Percentiles rank a stretch among this genome's conserved stretches.
phyloP scores from a whole-genome alignment of 2,113 vertebrate species.

The Neofelis nebulosa region DNA sequence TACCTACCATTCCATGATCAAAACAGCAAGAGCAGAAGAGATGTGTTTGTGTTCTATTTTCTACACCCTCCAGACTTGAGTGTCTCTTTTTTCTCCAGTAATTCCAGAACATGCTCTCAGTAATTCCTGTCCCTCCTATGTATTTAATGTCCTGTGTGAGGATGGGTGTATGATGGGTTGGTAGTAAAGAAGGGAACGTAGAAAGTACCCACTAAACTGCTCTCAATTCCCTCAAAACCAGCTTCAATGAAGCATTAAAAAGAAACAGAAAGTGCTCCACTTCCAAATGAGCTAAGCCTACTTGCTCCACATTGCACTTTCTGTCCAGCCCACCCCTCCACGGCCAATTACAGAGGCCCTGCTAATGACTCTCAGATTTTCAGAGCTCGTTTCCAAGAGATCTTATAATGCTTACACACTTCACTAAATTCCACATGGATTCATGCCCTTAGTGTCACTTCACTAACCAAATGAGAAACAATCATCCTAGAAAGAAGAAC shows the following conservation, averaged over 20 bases:
- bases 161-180: not conserved
- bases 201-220: not conserved
- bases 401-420: not conserved
- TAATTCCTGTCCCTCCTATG: not conserved
- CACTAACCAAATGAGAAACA: slow-evolving; percentile 31
- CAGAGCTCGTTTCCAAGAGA: slow-evolving; percentile 21
- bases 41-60: not conserved
- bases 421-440: not conserved
- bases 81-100: not conserved
- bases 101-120: not conserved
- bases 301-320: not conserved
- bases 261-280: not conserved
- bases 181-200: not conserved
- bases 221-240: not conserved
- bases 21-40: not conserved
- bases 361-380: not conserved
- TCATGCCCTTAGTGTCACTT: not conserved
- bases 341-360: not conserved
- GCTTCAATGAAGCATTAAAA: not conserved
- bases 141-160: not conserved
- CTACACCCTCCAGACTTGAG: not conserved
- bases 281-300: not conserved
- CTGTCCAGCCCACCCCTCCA: not conserved
- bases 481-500: not conserved
- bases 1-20: not conserved